Evolutionary conservation across 2,797 vertebrate species (phyloP), one percentile per base, ranked within the genome.

Genomic region (Fistularia tabacaria): DNA sequence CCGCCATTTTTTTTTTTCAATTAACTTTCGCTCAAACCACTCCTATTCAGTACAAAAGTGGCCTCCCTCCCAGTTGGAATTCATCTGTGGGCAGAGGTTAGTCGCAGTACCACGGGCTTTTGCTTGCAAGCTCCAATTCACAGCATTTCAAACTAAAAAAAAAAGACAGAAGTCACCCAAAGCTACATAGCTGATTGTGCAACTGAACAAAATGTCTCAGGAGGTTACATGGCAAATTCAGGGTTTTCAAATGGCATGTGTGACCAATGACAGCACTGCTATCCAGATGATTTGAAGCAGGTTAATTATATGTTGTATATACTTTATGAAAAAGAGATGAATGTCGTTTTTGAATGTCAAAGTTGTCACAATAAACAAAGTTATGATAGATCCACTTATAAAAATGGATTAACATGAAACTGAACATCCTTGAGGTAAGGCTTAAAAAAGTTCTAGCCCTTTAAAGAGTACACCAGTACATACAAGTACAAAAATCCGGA

Each of bases 371-470:
- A 25, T 25, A 25, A 25, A 25, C 25, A 25, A n/a, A n/a, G 25
- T 25, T 25, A 25, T 25, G 25, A 25, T 25, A 5, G 5, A 25
- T 25, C 25, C 25, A 25, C 25, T 25, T 25, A 25, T 25, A 49
- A 53, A 51, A 54, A 39, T 36, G 44, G 42, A 57, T 62, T 5
- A 38, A 61, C 25, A 53, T 56, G 48, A 77, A 63, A 72, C 25
- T 43, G 40, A 69, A 66, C 62, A 71, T 75, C 71, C 60, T 81
- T 72, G 73, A 80, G 80, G 71, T 82, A 74, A 81, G 81, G 69
- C 64, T 74, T 77, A 57, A 1, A 67, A 65, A 51, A 57, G 54
- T 14, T 64, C 7, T 65, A 82, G 78, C 81, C 85, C 80, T 84
- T 73, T 62, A 62, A 25, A 25, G 25, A 25, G 25, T 25, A 25